Percentiles rank a stretch among this genome's conserved stretches.
Evolutionary conservation across 2,888 invertebrate species (phyloP).

Genomic region (Polia nebulosa): DNA sequence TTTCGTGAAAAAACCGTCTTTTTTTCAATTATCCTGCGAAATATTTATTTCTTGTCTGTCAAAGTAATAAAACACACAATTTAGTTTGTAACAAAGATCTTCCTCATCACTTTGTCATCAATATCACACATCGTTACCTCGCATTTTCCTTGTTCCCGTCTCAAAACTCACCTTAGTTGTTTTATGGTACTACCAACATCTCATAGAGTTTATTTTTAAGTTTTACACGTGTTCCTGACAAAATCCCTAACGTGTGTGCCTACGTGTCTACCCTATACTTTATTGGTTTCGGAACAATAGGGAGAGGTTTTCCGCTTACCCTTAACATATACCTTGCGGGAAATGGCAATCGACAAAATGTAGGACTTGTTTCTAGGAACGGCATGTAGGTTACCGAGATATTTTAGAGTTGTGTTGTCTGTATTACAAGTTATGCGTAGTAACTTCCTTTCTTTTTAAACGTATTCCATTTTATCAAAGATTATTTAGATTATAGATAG

Average conservation of each 20-base stretch:
- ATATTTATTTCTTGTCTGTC: too few relatives aligned
- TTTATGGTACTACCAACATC: not conserved
- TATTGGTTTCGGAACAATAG: slow-evolving; percentile 12
- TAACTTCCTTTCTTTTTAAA: too few relatives aligned
- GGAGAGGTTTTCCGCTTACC: not conserved
- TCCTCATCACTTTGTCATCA: not conserved
- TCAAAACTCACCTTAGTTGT: not conserved
- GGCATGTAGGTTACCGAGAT: not conserved
- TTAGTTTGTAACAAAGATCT: not conserved
- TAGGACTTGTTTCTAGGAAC: slow-evolving; percentile 11
- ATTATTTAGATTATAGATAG: too few relatives aligned
- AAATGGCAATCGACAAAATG: slow-evolving; percentile 7
- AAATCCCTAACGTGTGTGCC: slow-evolving; percentile 2
- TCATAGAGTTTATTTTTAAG: not conserved
- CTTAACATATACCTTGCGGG: not conserved
- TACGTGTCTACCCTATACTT: not conserved
- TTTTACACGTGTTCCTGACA: not conserved
- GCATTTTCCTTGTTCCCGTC: not conserved
- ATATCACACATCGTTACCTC: not conserved
- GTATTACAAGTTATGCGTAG: not conserved
- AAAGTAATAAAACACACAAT: too few relatives aligned
- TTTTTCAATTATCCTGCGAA: too few relatives aligned
- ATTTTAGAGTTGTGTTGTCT: not conserved
- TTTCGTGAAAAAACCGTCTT: too few relatives aligned
- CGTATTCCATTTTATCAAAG: too few relatives aligned